Evolutionary conservation across 1,140 invertebrate genomes (phyloP).

Genomic region (Drosophila leontia): DNA sequence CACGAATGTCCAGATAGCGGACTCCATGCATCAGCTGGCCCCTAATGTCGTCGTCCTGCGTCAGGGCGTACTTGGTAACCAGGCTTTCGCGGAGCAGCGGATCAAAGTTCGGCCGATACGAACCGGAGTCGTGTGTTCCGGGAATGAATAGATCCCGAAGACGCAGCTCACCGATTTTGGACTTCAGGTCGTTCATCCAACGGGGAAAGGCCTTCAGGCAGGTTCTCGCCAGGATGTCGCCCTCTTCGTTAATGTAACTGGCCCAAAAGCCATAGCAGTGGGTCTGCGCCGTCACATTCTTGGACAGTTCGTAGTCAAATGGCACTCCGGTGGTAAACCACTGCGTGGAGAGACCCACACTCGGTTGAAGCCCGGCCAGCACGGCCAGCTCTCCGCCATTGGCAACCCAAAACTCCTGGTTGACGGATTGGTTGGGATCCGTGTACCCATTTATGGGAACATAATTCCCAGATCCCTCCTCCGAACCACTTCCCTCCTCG

Average conservation of each 20-base stretch:
- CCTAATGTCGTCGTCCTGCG: slow-evolving; percentile 87
- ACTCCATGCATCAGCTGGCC: slow-evolving; percentile 87
- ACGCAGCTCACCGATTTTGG: slow-evolving; percentile 80
- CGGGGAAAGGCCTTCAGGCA: slow-evolving; percentile 86
- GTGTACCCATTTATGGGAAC: slow-evolving; percentile 65
- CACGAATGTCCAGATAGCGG: slow-evolving; percentile 87
- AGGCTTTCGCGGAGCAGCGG: slow-evolving; percentile 75
- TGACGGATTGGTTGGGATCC: slow-evolving; percentile 7
- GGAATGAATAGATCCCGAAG: slow-evolving; percentile 87
- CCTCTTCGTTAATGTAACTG: slow-evolving; percentile 68
- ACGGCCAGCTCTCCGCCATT: slow-evolving; percentile 61
- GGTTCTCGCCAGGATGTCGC: slow-evolving; percentile 68
- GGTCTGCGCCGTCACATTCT: slow-evolving; percentile 56
- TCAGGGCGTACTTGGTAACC: slow-evolving; percentile 86
- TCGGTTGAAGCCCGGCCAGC: slow-evolving; percentile 69
- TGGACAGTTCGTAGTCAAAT: slow-evolving; percentile 69
- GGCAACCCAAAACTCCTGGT: slow-evolving; percentile 61
- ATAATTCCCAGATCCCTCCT: slow-evolving; percentile 31
- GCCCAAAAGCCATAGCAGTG: slow-evolving; percentile 82
- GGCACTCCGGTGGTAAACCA: slow-evolving; percentile 82
- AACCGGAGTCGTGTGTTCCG: slow-evolving; percentile 88
- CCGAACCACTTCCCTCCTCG: slow-evolving; percentile 59
- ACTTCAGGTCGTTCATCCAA: slow-evolving; percentile 87
- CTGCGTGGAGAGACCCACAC: slow-evolving; percentile 30
- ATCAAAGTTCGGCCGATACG: slow-evolving; percentile 85